Percentiles rank a stretch among this genome's conserved stretches.
phyloP scores from a whole-genome alignment of 1,140 invertebrate species.

The Scaptodrosophila lebanonensis region DNA sequence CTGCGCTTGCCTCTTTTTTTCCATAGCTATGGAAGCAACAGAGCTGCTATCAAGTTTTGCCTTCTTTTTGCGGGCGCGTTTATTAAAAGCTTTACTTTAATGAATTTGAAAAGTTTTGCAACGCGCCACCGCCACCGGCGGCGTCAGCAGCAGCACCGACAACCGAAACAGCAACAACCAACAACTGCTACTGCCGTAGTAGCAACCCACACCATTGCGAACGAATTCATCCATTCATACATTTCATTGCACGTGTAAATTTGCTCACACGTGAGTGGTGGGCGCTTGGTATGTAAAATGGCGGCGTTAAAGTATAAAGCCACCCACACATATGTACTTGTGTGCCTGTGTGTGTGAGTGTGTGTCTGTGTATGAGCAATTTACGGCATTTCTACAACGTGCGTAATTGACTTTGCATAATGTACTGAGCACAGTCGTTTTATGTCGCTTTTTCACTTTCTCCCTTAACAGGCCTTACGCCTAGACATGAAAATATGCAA shows the following conservation, averaged over 20 bases:
- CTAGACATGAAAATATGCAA: no score
- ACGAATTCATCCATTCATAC: conserved; percentile 15
- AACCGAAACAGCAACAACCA: no score
- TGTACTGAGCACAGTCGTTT: conserved; percentile 22
- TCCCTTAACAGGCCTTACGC: no score
- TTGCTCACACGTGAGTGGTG: conserved; percentile 42
- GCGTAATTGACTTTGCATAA: conserved; percentile 61
- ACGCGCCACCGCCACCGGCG: neutral
- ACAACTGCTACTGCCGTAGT: no score
- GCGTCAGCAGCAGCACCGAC: no score
- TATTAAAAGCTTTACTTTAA: conserved; percentile 43
- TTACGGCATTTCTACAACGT: conserved; percentile 14
- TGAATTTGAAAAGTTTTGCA: conserved; percentile 34
- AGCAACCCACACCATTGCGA: no score
- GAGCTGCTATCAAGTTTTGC: no score
- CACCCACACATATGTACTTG: neutral
- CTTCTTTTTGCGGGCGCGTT: conserved; percentile 12
- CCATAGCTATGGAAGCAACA: no score
- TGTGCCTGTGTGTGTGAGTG: conserved; percentile 3
- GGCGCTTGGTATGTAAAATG: conserved; percentile 37
- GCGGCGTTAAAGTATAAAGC: no score
- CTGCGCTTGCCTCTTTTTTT: no score
- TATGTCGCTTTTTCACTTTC: conserved; percentile 18
- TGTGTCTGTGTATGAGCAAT: conserved; percentile 20
- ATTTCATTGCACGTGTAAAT: conserved; percentile 23